A percentile compares a stretch with the other conserved stretches of the same genome.
Conservation (phyloP, 2,888 invertebrate genomes). For the Zygothrica quintamaculata region DNA sequence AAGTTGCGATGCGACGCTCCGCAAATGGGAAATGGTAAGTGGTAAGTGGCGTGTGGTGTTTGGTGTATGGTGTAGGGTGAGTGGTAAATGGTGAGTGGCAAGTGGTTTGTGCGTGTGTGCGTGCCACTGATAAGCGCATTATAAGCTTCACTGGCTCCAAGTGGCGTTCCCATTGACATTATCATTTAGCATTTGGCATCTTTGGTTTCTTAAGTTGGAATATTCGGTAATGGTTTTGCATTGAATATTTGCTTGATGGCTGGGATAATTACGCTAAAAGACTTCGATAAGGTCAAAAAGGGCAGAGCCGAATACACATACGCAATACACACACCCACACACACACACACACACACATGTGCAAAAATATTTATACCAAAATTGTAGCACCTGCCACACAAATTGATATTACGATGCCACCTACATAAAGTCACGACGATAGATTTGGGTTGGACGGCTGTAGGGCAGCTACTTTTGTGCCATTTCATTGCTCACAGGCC, state of each 20-base stretch:
- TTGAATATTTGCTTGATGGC: slow-evolving; percentile 47
- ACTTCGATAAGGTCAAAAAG: slow-evolving; percentile 63
- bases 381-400: slow-evolving; percentile 53
- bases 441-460: background rate
- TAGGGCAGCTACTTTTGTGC: slow-evolving; percentile 53
- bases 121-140: slow-evolving; percentile 74
- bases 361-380: slow-evolving; percentile 1
- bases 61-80: slow-evolving; percentile 9
- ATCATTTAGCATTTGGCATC: slow-evolving; percentile 26
- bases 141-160: slow-evolving; percentile 60
- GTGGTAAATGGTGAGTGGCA: slow-evolving; percentile 1
- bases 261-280: slow-evolving; percentile 59
- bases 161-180: slow-evolving; percentile 23
- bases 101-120: slow-evolving; percentile 41
- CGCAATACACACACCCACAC: background rate
- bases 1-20: slow-evolving; percentile 7
- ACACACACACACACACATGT: background rate
- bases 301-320: slow-evolving; percentile 4
- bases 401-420: slow-evolving; percentile 40
- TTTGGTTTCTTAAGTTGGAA: slow-evolving; percentile 22
- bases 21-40: slow-evolving; percentile 22
- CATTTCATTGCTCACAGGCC: slow-evolving; percentile 55
- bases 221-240: slow-evolving; percentile 42
- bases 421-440: slow-evolving; percentile 2
- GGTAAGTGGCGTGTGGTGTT: background rate